Conservation (phyloP, 1,140 invertebrate species). For the Steinernema feltiae region DNA sequence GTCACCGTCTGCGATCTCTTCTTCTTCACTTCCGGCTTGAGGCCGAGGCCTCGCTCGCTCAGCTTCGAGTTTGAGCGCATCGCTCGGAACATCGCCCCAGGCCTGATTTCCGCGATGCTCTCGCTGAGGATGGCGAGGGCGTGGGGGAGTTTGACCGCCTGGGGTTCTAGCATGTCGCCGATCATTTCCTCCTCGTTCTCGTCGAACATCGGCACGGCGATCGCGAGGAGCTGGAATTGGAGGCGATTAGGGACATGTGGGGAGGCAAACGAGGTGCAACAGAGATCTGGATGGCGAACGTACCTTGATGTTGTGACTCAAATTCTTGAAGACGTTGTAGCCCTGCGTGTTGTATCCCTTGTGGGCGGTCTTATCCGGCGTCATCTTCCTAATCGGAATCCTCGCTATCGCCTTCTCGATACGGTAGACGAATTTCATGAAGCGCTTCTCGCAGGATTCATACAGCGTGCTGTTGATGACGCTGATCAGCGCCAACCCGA, state of each 20-base stretch:
- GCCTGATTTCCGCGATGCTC: neutral
- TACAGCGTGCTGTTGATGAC: constrained; percentile 20
- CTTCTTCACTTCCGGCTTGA: neutral
- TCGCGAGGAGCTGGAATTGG: neutral
- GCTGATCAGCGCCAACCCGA: neutral
- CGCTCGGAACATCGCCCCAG: neutral
- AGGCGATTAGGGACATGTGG: too few species aligned
- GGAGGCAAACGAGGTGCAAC: too few species aligned
- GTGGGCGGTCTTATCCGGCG: too few species aligned
- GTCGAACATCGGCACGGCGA: neutral
- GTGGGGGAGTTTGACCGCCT: neutral
- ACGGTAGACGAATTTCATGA: constrained; percentile 1
- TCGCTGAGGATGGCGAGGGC: neutral
- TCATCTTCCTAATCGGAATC: neutral
- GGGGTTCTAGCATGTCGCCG: neutral
- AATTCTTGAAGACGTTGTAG: constrained; percentile 4
- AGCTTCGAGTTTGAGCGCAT: neutral
- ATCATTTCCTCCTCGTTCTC: neutral
- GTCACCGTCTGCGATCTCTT: neutral
- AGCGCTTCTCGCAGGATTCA: neutral
- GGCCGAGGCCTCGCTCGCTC: neutral
- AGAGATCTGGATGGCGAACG: neutral
- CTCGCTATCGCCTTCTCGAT: neutral
- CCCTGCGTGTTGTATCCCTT: neutral
- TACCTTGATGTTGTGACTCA: neutral